A percentile compares a stretch with the other conserved stretches of the same genome.
Conservation (phyloP, 2,113 vertebrate genomes). For the Elachura formosa region DNA sequence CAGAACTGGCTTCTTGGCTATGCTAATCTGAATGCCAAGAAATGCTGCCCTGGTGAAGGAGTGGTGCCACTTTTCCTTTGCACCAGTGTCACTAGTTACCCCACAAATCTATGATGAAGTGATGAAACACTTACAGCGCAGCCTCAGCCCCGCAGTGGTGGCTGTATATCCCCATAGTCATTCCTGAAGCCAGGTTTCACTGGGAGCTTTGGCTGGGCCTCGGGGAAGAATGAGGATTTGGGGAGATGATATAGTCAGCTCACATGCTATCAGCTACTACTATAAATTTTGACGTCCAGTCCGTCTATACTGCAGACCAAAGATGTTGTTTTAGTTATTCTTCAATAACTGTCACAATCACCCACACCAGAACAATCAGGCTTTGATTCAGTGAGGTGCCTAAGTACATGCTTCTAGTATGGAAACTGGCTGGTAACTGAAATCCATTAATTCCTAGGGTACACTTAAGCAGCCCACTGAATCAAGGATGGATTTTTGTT, state of each 20-base stretch:
- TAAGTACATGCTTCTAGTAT: neutral
- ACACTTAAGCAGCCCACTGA: slow-evolving; percentile 13
- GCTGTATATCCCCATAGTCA: slow-evolving; percentile 58
- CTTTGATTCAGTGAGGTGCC: slow-evolving; percentile 14
- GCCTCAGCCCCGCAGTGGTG: slow-evolving; percentile 42
- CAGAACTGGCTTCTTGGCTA: neutral
- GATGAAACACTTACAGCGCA: slow-evolving; percentile 22
- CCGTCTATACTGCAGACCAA: neutral
- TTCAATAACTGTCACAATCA: slow-evolving; percentile 32
- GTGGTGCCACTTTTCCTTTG: neutral
- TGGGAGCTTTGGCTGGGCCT: slow-evolving; percentile 8
- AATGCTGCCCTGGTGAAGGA: neutral
- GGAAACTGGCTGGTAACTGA: neutral
- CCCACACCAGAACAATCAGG: neutral
- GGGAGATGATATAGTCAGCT: slow-evolving; percentile 51
- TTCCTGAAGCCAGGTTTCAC: slow-evolving; percentile 59
- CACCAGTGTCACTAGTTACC: slow-evolving; percentile 22
- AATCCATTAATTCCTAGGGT: neutral
- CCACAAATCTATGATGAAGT: slow-evolving; percentile 34
- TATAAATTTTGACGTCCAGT: neutral
- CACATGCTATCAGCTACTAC: slow-evolving; percentile 50
- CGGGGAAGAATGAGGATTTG: neutral
- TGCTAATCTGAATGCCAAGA: neutral
- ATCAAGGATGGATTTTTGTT: neutral
- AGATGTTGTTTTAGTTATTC: neutral